Evolutionary conservation across 1,140 invertebrate genomes (phyloP).

Genomic region (Caenorhabditis inopinata): DNA sequence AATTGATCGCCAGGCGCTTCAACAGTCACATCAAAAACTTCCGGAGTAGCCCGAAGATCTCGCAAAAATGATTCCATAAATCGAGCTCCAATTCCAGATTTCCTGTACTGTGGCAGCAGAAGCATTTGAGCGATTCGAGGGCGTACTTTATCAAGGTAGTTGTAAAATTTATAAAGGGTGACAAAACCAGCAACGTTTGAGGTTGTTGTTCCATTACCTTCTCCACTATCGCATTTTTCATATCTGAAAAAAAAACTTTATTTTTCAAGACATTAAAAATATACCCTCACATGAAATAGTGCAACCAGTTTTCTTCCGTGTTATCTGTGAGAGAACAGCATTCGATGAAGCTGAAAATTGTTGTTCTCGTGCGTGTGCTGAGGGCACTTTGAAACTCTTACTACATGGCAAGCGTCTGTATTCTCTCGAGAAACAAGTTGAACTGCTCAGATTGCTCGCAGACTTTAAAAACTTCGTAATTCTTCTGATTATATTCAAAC

Average conservation of each 20-base stretch:
- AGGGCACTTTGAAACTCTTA: slow-evolving; percentile 75
- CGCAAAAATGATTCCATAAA: slow-evolving; percentile 79
- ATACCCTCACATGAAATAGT: slow-evolving; percentile 87
- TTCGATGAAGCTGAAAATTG: neutral
- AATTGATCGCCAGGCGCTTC: slow-evolving; percentile 89
- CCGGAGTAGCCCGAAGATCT: slow-evolving; percentile 73
- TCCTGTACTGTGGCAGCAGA: slow-evolving; percentile 54
- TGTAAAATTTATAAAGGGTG: slow-evolving; percentile 90
- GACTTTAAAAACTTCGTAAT: slow-evolving; percentile 80
- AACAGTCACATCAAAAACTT: slow-evolving; percentile 85
- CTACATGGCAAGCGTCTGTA: slow-evolving; percentile 90
- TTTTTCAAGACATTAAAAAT: too few relatives aligned
- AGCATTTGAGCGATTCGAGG: slow-evolving; percentile 75
- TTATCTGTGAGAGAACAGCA: slow-evolving; percentile 74
- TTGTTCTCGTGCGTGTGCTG: too few relatives aligned
- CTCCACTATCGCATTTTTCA: neutral
- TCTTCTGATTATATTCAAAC: slow-evolving; percentile 65
- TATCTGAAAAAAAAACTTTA: slow-evolving; percentile 47
- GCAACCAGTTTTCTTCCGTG: slow-evolving; percentile 87
- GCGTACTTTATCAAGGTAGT: slow-evolving; percentile 81
- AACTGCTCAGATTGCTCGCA: slow-evolving; percentile 76
- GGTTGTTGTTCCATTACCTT: slow-evolving; percentile 11
- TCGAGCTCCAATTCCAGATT: slow-evolving; percentile 77
- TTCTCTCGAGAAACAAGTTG: slow-evolving; percentile 76
- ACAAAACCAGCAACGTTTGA: slow-evolving; percentile 83